These are phyloP conservation scores for Carapus acus DNA, from an alignment of 2,797 vertebrate genomes.

Conservation along the genomic window DNA sequence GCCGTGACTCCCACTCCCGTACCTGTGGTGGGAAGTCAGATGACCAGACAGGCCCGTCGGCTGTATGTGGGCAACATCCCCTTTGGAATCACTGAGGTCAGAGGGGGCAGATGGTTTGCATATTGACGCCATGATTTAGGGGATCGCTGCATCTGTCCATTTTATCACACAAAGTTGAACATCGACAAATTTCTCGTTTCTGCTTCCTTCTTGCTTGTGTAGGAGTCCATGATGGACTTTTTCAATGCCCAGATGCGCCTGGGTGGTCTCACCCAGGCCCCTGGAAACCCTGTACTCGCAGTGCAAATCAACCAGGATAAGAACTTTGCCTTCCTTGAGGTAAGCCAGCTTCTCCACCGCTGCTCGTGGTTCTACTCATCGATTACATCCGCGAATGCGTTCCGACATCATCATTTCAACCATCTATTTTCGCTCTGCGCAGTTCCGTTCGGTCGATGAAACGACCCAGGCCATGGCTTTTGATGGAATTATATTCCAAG, in stretches of 20 bases:
- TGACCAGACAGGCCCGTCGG: constrained; percentile 88
- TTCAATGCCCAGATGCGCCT: constrained; percentile 95
- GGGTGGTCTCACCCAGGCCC: constrained; percentile 88
- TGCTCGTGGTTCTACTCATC: too few species aligned
- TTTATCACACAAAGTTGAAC: too few species aligned
- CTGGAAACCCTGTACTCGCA: constrained; percentile 89
- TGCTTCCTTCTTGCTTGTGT: constrained; percentile 13
- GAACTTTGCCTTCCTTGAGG: constrained; percentile 94
- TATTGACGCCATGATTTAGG: neutral
- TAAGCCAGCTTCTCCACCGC: constrained; percentile 42
- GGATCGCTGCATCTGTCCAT: too few species aligned
- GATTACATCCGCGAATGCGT: too few species aligned
- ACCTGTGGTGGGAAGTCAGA: constrained; percentile 91
- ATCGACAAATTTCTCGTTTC: neutral
- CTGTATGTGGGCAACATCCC: constrained; percentile 95
- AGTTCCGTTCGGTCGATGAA: constrained; percentile 94
- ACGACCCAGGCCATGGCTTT: constrained; percentile 95
- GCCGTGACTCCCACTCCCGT: constrained; percentile 88
- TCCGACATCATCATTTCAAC: too few species aligned
- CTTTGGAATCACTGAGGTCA: constrained; percentile 90
- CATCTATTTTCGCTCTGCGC: constrained; percentile 18
- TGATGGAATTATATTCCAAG: constrained; percentile 94
- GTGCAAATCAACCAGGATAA: constrained; percentile 97
- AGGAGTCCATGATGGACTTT: constrained; percentile 98
- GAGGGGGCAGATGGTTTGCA: neutral